phyloP scores from a whole-genome alignment of 2,797 vertebrate genomes.

The Mormyrus hasselquistii region DNA sequence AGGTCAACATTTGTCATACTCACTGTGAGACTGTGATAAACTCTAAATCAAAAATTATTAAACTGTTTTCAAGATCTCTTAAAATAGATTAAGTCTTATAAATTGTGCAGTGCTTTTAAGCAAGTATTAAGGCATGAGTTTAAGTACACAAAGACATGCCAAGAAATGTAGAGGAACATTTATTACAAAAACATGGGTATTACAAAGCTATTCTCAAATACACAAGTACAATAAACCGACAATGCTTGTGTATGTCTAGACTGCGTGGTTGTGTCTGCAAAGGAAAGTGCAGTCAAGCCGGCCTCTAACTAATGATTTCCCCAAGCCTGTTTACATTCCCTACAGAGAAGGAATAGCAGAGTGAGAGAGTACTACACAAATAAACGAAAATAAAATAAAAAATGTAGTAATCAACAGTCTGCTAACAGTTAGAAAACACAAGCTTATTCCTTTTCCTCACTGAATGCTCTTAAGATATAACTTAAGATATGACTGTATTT shows the following conservation, averaged over 20 bases:
- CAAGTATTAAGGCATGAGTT: too few species aligned
- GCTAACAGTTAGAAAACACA: neutral
- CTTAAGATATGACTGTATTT: neutral
- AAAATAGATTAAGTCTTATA: neutral
- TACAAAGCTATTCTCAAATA: slow-evolving; percentile 35
- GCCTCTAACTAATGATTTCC: slow-evolving; percentile 9
- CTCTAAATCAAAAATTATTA: neutral
- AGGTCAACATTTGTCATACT: neutral
- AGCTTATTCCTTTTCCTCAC: neutral
- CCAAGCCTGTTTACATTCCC: neutral
- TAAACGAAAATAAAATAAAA: neutral
- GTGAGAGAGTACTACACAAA: neutral
- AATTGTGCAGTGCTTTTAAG: neutral
- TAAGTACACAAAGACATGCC: neutral
- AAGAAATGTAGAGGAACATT: slow-evolving; percentile 7
- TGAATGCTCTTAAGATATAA: neutral
- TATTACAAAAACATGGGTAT: neutral
- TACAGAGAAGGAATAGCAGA: neutral
- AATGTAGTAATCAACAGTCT: neutral
- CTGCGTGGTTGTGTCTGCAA: neutral
- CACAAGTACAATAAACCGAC: neutral
- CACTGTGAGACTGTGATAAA: neutral
- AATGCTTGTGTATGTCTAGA: neutral
- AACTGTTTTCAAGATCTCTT: neutral
- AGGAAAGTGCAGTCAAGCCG: neutral